Conservation (phyloP, 2,797 vertebrate genomes). For the Phoxinus dragarum region DNA sequence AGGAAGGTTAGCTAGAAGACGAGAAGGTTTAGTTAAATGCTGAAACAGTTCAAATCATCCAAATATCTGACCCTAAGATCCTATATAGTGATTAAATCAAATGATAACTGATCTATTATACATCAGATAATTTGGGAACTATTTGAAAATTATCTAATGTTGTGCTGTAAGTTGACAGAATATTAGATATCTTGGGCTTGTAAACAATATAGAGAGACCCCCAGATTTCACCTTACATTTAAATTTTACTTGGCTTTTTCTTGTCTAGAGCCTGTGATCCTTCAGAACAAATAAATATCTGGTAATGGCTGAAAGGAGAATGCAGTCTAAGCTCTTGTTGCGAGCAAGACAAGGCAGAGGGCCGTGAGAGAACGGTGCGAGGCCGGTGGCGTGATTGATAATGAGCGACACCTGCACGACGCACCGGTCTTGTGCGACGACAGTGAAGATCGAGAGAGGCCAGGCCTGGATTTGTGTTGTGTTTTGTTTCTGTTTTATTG, state of each 20-base stretch:
- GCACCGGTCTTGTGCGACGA: too few species aligned
- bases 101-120: background rate
- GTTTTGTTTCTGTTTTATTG: too few species aligned
- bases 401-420: too few species aligned
- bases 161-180: background rate
- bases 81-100: background rate
- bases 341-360: too few species aligned
- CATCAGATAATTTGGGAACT: background rate
- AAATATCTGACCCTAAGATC: background rate
- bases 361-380: too few species aligned
- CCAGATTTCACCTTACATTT: background rate
- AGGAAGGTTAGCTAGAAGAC: slow-evolving; percentile 7
- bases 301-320: background rate
- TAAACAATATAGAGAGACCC: background rate
- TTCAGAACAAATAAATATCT: background rate
- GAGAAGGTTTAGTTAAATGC: background rate
- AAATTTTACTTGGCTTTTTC: background rate
- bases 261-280: background rate
- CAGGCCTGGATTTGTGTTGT: too few species aligned
- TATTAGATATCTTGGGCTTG: background rate
- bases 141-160: background rate
- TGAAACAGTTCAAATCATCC: background rate
- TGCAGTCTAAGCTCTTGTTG: background rate
- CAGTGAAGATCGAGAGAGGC: too few species aligned
- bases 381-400: too few species aligned